A percentile compares a stretch with the other conserved stretches of the same genome.
phyloP scores from a whole-genome alignment of 2,888 invertebrate genomes.

The Reticulitermes lucifugus region DNA sequence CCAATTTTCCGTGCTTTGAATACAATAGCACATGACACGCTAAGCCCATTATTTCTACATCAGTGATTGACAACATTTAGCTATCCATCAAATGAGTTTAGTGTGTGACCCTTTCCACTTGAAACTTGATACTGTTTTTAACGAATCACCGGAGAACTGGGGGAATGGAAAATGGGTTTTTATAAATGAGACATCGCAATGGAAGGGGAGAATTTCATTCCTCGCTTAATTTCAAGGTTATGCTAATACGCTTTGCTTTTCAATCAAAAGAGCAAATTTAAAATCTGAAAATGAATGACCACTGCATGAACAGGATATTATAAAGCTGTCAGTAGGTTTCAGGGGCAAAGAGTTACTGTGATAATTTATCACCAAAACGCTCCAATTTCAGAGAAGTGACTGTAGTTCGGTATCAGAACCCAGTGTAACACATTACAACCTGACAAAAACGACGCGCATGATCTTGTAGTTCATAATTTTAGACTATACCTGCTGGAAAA shows the following conservation, averaged over 20 bases:
- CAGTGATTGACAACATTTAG: neutral
- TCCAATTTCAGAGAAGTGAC: neutral
- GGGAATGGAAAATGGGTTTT: neutral
- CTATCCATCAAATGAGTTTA: neutral
- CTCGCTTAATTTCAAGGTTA: neutral
- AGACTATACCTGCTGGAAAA: too few species aligned
- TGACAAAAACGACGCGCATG: too few species aligned
- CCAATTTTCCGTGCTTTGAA: neutral
- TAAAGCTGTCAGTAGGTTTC: neutral
- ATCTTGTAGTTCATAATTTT: too few species aligned
- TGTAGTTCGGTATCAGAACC: too few species aligned
- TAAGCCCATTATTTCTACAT: neutral
- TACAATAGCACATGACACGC: neutral
- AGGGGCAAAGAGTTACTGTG: neutral
- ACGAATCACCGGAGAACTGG: neutral
- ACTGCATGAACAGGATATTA: neutral
- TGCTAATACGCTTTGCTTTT: slow-evolving; percentile 4
- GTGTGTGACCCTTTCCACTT: neutral
- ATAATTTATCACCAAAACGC: neutral
- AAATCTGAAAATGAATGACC: neutral
- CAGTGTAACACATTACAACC: too few species aligned
- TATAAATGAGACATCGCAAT: neutral
- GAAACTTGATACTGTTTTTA: neutral
- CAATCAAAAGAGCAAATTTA: neutral
- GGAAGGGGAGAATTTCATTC: neutral